Evolutionary conservation across 1,140 invertebrate genomes (phyloP).

Genomic region (Penaeus japonicus): DNA sequence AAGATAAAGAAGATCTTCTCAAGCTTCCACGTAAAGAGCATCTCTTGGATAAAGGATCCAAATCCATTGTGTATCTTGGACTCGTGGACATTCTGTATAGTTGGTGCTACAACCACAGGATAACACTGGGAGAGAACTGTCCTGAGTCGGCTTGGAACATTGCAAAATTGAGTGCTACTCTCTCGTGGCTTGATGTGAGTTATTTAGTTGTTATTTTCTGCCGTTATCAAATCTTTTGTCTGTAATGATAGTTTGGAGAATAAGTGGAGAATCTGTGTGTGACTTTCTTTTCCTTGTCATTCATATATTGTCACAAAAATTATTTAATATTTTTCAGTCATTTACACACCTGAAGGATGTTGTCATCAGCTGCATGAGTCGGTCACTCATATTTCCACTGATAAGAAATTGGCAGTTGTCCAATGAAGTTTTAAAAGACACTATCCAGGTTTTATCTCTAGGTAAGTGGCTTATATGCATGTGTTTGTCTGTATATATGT

Average conservation of each 20-base stretch:
- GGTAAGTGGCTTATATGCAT: no score
- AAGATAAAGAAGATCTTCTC: constrained; percentile 19
- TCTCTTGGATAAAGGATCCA: constrained; percentile 34
- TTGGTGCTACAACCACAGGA: constrained; percentile 37
- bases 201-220: neutral
- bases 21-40: constrained; percentile 35
- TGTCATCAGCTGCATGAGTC: constrained; percentile 72
- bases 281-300: no score
- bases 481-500: no score
- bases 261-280: no score
- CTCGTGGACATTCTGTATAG: constrained; percentile 38
- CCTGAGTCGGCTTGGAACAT: constrained; percentile 41
- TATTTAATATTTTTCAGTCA: constrained; percentile 1
- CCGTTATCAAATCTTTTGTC: neutral
- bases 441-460: constrained; percentile 66
- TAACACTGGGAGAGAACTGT: constrained; percentile 39
- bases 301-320: no score
- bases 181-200: constrained; percentile 49
- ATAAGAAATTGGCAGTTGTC: constrained; percentile 82
- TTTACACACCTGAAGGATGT: constrained; percentile 67
- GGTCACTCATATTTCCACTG: constrained; percentile 81
- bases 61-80: constrained; percentile 35
- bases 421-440: constrained; percentile 72
- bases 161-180: constrained; percentile 37
- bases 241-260: no score